Evolutionary conservation across 2,797 vertebrate species (phyloP), one percentile per base, ranked within the genome.

Genomic region (Arvicola amphibius): DNA sequence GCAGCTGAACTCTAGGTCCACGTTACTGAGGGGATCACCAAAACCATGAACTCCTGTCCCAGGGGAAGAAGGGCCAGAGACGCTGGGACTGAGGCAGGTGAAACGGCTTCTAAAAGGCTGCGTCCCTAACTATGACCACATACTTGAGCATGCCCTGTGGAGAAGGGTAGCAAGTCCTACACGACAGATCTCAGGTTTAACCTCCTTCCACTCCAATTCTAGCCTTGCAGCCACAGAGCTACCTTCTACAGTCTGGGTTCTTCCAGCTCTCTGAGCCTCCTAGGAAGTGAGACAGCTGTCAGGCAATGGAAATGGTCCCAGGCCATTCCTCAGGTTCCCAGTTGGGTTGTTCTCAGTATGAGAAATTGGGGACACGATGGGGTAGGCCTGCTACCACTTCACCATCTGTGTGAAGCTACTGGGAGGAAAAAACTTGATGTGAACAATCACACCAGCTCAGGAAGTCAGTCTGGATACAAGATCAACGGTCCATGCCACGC

Each of bases 31-130:
- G 56, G 16, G 19, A 71, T 34, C 77, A 86, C 13, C 17, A 34
- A 46, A 29, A 3, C 19, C 25, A 17, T 0, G 5, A 69, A 63
- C 13, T 80, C 32, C 69, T 46, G 19, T 51, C 37, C 34, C 17
- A 3, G 9, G 65, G 6, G 16, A 71, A 4, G 1, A 71, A 0
- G 40, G 7, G 48, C 34, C 27, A 16, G 40, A 76, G 53, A 77
- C 9, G 1, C 3, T 1, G 53, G 16, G 12, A 63, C 21, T 7
- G 0, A 6, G 1, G 6, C 1, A 6, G 71, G 23, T 4, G 74
- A 84, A 27, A 4, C 67, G 32, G n/a, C 48, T 73, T 76, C 71
- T 1, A 32, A 63, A 86, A 79, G 83, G 32, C 71, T 46, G 25
- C 25, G 14, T 56, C 48, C 21, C 13, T 37, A 25, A 5, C 11